Percentiles rank a stretch among this genome's conserved stretches.
These are phyloP conservation scores for Axea sp. DNA, from an alignment of 2,888 invertebrate genomes.

Conservation along the genomic window DNA sequence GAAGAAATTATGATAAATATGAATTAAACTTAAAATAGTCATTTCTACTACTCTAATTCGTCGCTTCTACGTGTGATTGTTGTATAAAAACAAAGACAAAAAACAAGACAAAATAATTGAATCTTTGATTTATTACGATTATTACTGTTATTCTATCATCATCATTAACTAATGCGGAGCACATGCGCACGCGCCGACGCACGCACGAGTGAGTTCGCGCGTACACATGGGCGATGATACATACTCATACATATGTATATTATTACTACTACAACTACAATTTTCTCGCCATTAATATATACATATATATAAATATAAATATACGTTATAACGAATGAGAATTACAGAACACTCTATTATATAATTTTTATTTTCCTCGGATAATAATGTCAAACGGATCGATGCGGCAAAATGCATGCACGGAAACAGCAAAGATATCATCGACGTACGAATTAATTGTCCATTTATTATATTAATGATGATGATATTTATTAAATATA, in stretches of 20 bases:
- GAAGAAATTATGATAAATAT: constrained; percentile 62
- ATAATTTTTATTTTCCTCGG: constrained; percentile 66
- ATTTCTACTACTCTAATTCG: constrained; percentile 79
- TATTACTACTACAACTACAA: constrained; percentile 61
- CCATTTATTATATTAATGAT: constrained; percentile 53
- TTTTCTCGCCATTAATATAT: constrained; percentile 59
- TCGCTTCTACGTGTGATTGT: constrained; percentile 79
- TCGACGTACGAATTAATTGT: constrained; percentile 61
- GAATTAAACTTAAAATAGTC: constrained; percentile 73
- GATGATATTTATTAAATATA: constrained; percentile 62
- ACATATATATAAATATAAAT: constrained; percentile 53
- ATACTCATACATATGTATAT: constrained; percentile 55
- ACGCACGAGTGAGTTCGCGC: neutral
- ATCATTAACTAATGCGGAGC: constrained; percentile 61
- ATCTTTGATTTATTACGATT: constrained; percentile 71
- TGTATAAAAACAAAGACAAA: constrained; percentile 72
- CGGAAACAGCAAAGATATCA: constrained; percentile 45
- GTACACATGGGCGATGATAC: constrained; percentile 21
- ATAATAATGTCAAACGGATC: constrained; percentile 15
- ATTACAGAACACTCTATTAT: constrained; percentile 58
- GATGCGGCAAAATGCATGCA: constrained; percentile 21
- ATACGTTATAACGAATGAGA: constrained; percentile 58
- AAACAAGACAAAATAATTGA: constrained; percentile 61
- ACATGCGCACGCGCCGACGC: constrained; percentile 16
- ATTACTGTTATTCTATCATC: constrained; percentile 67